Evolutionary conservation across 2,797 vertebrate species (phyloP), one percentile per base, ranked within the genome.

Genomic region (Urocyon cinereoargenteus): DNA sequence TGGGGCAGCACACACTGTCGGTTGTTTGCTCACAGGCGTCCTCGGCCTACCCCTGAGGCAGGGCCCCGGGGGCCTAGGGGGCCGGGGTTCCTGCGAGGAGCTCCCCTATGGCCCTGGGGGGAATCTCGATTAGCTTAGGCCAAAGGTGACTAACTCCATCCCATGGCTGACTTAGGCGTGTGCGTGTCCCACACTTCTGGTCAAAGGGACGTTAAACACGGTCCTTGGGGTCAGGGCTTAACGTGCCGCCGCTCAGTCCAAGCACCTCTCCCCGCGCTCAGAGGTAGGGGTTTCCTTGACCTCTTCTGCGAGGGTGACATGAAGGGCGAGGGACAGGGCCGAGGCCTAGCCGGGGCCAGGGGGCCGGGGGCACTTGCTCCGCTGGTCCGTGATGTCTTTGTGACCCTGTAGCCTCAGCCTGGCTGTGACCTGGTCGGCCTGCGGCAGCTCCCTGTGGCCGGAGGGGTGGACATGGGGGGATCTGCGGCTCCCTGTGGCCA

Each of bases 71-170:
- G n/a, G 28, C 34, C 62, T 36, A 36, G 8, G 21, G 18, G 14
- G 19, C 59, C 19, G 9, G 6, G 6, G 36, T 21, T 34, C 66
- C 34, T 16, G 3, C 16, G 84, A 83, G 66, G 18, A 92, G 53
- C 5, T 57, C 28, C 22, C 34, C 68, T 95, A 45, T 7, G 64
- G 53, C 45, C 22, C 36, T 68, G 15, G 45, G 34, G 28, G 59
- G 66, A 81, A 36, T 81, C 79, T 78, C 90, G 28, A 90, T 94
- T 83, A 66, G 6, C 36, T 10, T 83, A 85, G 95, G 21, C 70
- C 53, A 36, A 82, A 75, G 21, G 45, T 72, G 94, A 81, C 59
- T 85, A 51, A 79, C 64, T 78, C 45, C 36, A 21, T 61, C 18
- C 40, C 28, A 6, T 66, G 88, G 55, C 19, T 92, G 72, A 45